Conservation (phyloP, 2,888 invertebrate species). For the Meloe dianella region DNA sequence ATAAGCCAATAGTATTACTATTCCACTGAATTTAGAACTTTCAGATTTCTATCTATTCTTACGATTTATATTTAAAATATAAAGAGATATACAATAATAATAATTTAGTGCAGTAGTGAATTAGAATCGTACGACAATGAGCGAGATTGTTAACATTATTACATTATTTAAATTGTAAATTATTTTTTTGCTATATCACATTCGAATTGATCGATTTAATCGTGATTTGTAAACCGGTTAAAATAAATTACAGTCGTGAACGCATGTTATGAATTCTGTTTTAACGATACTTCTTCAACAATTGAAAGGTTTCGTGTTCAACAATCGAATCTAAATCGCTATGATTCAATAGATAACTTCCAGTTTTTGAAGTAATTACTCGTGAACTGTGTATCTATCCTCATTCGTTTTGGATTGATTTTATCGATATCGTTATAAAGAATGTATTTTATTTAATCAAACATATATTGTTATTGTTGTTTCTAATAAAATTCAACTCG, state of each 20-base stretch:
- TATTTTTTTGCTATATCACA: background rate
- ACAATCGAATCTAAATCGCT: background rate
- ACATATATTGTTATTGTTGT: background rate
- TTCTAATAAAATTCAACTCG: background rate
- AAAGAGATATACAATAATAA: background rate
- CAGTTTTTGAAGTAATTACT: background rate
- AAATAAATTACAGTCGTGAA: background rate
- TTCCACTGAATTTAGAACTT: background rate
- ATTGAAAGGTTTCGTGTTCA: background rate
- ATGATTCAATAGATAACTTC: background rate
- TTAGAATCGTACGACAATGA: background rate
- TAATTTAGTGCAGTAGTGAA: background rate
- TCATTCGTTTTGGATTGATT: background rate
- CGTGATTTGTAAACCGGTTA: background rate
- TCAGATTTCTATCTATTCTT: background rate
- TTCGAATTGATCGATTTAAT: background rate
- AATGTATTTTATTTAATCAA: background rate
- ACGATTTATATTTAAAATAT: background rate
- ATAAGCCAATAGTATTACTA: background rate
- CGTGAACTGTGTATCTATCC: background rate
- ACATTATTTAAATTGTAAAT: background rate
- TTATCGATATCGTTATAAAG: background rate
- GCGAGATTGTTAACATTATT: background rate
- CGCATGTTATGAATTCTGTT: background rate
- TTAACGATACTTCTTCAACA: background rate